Evolutionary conservation across 2,113 vertebrate species (phyloP).

Genomic region (Forbesichthys agassizii): DNA sequence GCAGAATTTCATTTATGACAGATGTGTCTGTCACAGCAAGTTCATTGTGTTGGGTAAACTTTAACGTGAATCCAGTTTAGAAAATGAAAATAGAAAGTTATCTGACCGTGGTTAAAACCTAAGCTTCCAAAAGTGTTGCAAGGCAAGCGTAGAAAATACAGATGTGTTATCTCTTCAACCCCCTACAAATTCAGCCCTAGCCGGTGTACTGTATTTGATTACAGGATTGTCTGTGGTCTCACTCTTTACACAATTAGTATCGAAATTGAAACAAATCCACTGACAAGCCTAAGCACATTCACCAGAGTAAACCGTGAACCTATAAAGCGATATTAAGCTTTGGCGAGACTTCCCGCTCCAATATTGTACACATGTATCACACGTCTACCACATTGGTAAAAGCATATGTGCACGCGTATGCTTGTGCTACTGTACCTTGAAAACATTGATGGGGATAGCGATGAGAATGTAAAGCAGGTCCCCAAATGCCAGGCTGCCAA

Average conservation of each 20-base stretch:
- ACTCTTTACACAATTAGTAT: background rate
- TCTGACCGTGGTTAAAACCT: background rate
- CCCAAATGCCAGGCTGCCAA: slow-evolving; percentile 87
- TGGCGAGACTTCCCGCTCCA: background rate
- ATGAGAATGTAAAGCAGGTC: slow-evolving; percentile 91
- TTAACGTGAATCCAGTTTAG: background rate
- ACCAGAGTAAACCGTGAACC: background rate
- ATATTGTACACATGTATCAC: background rate
- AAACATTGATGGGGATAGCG: slow-evolving; percentile 86
- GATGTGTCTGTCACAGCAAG: background rate
- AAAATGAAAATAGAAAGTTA: background rate
- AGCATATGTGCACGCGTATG: background rate
- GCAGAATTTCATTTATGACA: slow-evolving; percentile 4
- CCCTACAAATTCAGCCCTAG: background rate
- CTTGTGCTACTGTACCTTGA: slow-evolving; percentile 74
- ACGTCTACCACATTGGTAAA: background rate
- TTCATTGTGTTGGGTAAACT: background rate
- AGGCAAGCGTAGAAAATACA: slow-evolving; percentile 7
- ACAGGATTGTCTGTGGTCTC: background rate
- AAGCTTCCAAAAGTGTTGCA: background rate
- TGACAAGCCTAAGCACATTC: too few relatives aligned
- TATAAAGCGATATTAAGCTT: background rate
- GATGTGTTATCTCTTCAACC: background rate
- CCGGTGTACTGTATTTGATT: background rate
- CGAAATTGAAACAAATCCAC: background rate